Evolutionary conservation across 2,797 vertebrate genomes (phyloP).

Genomic region (Lateolabrax maculatus): DNA sequence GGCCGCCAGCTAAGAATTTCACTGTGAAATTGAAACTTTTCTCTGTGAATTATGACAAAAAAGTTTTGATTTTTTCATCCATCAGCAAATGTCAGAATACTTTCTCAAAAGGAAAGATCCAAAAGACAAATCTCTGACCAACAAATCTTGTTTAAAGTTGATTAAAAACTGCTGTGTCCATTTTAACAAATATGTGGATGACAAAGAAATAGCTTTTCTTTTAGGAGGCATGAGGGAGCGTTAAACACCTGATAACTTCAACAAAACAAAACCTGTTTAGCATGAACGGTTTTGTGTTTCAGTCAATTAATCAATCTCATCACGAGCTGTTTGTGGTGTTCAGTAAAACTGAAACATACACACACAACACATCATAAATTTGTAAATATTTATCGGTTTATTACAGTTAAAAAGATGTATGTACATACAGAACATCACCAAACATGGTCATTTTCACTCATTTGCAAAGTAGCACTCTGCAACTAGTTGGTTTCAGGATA

Average conservation of each 20-base stretch:
- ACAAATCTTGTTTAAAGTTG: too few species aligned
- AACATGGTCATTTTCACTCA: conserved; percentile 74
- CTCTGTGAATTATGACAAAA: too few species aligned
- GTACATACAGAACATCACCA: conserved; percentile 82
- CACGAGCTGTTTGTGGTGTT: neutral
- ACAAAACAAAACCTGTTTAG: neutral
- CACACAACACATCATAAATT: conserved; percentile 54
- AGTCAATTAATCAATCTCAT: neutral
- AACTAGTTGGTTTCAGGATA: conserved; percentile 68
- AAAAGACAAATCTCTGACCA: neutral
- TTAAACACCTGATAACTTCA: neutral
- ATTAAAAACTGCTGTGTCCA: neutral
- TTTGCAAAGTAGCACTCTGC: conserved; percentile 77
- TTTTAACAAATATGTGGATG: neutral
- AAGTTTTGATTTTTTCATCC: neutral
- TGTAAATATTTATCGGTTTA: conserved; percentile 84
- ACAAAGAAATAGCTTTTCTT: neutral
- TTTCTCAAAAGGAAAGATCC: neutral
- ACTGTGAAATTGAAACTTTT: neutral
- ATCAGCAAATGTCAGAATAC: neutral
- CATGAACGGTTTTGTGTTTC: neutral
- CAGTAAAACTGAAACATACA: conserved; percentile 16
- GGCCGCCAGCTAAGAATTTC: neutral
- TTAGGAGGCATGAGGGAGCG: neutral
- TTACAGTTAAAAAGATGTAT: conserved; percentile 86